Evolutionary conservation across 2,888 invertebrate genomes (phyloP), one percentile per base, ranked within the genome.

Genomic region (Pristionchus arcanus): DNA sequence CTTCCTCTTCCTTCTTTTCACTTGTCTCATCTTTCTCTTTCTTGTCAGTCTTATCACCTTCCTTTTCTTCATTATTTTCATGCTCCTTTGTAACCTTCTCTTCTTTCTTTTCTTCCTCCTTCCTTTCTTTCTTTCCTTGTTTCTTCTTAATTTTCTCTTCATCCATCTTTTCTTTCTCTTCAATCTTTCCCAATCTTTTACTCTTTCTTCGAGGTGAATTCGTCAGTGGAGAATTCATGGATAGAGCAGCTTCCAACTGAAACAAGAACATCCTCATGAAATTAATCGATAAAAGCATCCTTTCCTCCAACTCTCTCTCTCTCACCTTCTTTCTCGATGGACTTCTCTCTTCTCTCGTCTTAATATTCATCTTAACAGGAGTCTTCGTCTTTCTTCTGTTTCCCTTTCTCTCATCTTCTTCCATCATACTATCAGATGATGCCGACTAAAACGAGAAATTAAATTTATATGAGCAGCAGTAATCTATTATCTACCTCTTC

Each of bases 101-200:
- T n/a, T 42, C 42, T n/a, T 42, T 11, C 49, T 25, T n/a, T n/a
- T 42, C 49, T 21, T n/a, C 15, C 25, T 42, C 77, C 15, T n/a
- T 28, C 42, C 15, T 34, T 13, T 37, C 31, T 34, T 71, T 71
- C 34, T 34, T 34, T 25, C 25, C 31, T 19, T 25, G 19, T 49
- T 49, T n/a, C 42, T 74, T 37, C 74, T 37, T 25, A 5, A 34
- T 25, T 21, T 74, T 28, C 53, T 53, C n/a, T 13, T 53, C 53
- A 15, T 55, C 31, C 34, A 34, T 84, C 84, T 84, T 84, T 31
- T 53, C 55, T 28, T 31, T 84, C 55, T 84, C 84, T 55, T 84
- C 59, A 42, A 42, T 42, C 77, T 77, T 77, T 42, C 25, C 42
- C 77, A 42, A 34, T n/a, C 42, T 84, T 28, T 19, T 34, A 28